Percentiles rank a stretch among this genome's conserved stretches.
Conservation (phyloP, 1,140 invertebrate species). For the Chrysoperla carnea region DNA sequence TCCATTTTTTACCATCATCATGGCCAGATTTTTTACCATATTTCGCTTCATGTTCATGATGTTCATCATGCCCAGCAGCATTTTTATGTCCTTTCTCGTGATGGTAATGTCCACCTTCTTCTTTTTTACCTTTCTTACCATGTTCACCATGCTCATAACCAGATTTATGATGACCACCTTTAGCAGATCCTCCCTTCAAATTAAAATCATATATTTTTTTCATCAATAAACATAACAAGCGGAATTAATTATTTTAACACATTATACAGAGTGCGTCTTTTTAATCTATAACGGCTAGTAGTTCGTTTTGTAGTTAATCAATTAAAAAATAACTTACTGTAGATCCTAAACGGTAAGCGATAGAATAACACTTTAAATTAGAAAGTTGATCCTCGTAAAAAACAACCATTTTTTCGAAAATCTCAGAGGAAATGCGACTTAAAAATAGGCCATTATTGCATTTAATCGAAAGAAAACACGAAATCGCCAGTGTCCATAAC, state of each 20-base stretch:
- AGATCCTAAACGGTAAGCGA: too few relatives aligned
- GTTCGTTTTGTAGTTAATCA: neutral
- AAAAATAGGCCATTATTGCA: too few relatives aligned
- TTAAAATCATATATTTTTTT: slow-evolving; percentile 9
- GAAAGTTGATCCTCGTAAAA: too few relatives aligned
- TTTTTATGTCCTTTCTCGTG: slow-evolving; percentile 34
- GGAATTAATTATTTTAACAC: neutral
- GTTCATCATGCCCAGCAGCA: slow-evolving; percentile 30
- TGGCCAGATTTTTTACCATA: slow-evolving; percentile 27
- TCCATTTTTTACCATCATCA: slow-evolving; percentile 36
- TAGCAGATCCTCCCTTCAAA: slow-evolving; percentile 25
- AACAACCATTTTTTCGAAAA: too few relatives aligned
- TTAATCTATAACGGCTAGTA: slow-evolving; percentile 1
- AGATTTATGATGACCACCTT: slow-evolving; percentile 26
- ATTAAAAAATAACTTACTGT: slow-evolving; percentile 1
- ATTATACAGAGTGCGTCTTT: neutral
- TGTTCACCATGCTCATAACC: slow-evolving; percentile 30
- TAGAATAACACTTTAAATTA: too few relatives aligned
- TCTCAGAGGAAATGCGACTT: too few relatives aligned
- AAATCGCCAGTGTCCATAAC: too few relatives aligned
- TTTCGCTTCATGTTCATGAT: slow-evolving; percentile 26
- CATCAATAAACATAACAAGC: neutral
- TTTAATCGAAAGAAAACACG: too few relatives aligned
- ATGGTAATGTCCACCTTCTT: slow-evolving; percentile 34
- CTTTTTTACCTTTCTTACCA: slow-evolving; percentile 34